Evolutionary conservation across 2,888 invertebrate genomes (phyloP).

Genomic region (Dasysyrphus albostriatus): DNA sequence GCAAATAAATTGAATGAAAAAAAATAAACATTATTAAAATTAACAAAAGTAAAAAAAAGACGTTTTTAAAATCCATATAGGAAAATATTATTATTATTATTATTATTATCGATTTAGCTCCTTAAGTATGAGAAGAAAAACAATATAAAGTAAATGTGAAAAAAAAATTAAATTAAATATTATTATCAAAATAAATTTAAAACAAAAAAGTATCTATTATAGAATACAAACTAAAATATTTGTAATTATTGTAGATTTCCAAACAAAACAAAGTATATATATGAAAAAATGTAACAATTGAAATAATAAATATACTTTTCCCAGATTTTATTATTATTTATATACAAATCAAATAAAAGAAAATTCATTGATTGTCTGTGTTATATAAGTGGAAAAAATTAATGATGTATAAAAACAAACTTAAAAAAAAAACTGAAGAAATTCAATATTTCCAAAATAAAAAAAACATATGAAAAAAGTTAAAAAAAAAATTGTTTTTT

Average conservation of each 20-base stretch:
- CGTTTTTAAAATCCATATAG: constrained; percentile 71
- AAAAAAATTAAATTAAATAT: constrained; percentile 62
- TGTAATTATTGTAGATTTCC: constrained; percentile 74
- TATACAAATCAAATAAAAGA: constrained; percentile 73
- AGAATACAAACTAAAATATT: constrained; percentile 68
- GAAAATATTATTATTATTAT: constrained; percentile 61
- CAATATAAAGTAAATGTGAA: constrained; percentile 38
- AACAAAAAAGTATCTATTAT: constrained; percentile 62
- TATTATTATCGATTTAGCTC: constrained; percentile 68
- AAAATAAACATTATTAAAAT: constrained; percentile 50
- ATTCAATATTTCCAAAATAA: constrained; percentile 75
- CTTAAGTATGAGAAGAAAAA: constrained; percentile 66
- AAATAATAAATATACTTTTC: constrained; percentile 66
- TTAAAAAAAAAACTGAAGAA: constrained; percentile 73
- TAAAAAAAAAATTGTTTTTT: background rate
- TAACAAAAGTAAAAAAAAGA: constrained; percentile 42
- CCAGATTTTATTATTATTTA: constrained; percentile 76
- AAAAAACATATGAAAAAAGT: constrained; percentile 72
- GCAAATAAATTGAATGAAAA: constrained; percentile 62
- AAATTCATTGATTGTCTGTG: constrained; percentile 77
- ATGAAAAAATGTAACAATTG: constrained; percentile 62
- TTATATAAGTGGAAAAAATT: constrained; percentile 75
- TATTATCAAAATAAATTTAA: constrained; percentile 44
- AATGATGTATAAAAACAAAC: constrained; percentile 70
- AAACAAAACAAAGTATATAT: constrained; percentile 58